Conservation (phyloP, 1,140 invertebrate genomes). For the Ptiloglossa arizonensis region DNA sequence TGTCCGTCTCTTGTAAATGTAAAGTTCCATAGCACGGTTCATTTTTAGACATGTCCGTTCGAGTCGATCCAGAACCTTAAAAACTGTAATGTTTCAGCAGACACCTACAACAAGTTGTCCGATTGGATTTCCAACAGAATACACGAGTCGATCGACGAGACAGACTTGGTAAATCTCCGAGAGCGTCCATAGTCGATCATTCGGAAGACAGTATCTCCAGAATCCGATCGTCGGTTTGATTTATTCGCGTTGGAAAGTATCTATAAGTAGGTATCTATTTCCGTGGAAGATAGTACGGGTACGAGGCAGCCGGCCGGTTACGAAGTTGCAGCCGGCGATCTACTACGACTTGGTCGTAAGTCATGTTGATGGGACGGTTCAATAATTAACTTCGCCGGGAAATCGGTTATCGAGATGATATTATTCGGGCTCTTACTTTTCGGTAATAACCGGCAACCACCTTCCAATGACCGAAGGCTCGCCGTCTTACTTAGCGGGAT, state of each 20-base stretch:
- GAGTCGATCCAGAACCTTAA: too few species aligned
- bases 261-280: constrained; percentile 68
- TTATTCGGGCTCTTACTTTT: constrained; percentile 69
- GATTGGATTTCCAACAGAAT: not conserved
- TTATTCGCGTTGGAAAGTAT: constrained; percentile 69
- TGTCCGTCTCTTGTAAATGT: too few species aligned
- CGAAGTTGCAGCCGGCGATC: constrained; percentile 62
- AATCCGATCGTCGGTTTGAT: constrained; percentile 58
- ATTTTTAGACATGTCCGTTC: too few species aligned
- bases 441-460: constrained; percentile 65
- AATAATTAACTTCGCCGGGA: constrained; percentile 77
- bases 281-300: constrained; percentile 52
- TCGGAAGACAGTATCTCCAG: constrained; percentile 41
- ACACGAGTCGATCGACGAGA: not conserved
- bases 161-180: constrained; percentile 12
- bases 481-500: constrained; percentile 64
- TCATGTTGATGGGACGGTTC: constrained; percentile 77
- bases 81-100: too few species aligned
- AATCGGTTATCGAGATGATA: constrained; percentile 77
- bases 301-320: constrained; percentile 21
- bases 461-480: constrained; percentile 36
- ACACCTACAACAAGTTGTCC: not conserved
- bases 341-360: constrained; percentile 70
- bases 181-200: constrained; percentile 46
- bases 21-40: too few species aligned